These are phyloP conservation scores for Bombus confusus DNA, from an alignment of 1,140 invertebrate genomes.

Conservation along the genomic window DNA sequence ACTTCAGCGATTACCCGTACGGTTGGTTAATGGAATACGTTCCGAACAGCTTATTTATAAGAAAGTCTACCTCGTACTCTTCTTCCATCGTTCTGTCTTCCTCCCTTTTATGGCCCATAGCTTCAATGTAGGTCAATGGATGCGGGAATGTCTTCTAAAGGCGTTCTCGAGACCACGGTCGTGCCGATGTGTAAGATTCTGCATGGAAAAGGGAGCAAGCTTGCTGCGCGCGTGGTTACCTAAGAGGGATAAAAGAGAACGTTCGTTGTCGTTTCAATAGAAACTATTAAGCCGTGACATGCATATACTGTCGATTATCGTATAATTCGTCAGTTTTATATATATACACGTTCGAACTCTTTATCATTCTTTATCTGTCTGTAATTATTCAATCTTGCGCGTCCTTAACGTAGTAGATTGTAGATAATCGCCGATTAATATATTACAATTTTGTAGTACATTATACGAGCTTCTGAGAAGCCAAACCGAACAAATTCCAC, in stretches of 20 bases:
- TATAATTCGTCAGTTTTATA: background rate
- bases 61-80: conserved; percentile 33
- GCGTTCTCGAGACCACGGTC: conserved; percentile 42
- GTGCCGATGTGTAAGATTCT: conserved; percentile 49
- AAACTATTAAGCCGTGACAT: conserved; percentile 6
- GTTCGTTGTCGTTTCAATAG: conserved; percentile 31
- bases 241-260: conserved; percentile 41
- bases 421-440: too few relatives aligned
- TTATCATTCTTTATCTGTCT: background rate
- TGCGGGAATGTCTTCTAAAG: conserved; percentile 63
- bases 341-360: background rate
- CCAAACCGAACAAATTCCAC: too few relatives aligned
- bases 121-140: conserved; percentile 65
- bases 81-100: conserved; percentile 36
- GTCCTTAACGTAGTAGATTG: too few relatives aligned
- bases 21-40: conserved; percentile 54
- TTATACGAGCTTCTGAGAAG: too few relatives aligned
- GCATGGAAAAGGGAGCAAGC: conserved; percentile 29
- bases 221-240: conserved; percentile 20
- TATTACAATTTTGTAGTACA: too few relatives aligned
- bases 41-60: conserved; percentile 57
- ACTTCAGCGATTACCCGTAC: background rate
- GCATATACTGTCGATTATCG: background rate
- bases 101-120: conserved; percentile 27
- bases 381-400: too few relatives aligned